Conservation (phyloP, 2,888 invertebrate genomes). For the Thysanoteuthis rhombus region DNA sequence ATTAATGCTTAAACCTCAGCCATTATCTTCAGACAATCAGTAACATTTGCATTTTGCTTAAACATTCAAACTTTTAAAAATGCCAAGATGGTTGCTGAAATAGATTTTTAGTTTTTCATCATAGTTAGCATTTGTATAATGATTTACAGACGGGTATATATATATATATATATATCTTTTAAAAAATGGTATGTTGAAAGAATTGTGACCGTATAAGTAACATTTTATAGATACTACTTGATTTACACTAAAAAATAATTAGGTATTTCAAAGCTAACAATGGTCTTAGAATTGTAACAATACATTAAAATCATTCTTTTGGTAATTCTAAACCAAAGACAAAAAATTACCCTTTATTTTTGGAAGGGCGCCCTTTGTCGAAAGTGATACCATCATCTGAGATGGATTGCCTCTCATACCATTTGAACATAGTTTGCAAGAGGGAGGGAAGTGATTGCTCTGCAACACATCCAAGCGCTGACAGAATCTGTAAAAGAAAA, state of each 20-base stretch:
- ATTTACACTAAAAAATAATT: background rate
- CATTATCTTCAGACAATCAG: too few species aligned
- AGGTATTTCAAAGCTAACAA: background rate
- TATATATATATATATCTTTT: too few species aligned
- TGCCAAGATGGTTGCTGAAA: too few species aligned
- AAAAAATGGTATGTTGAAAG: background rate
- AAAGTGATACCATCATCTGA: constrained; percentile 51
- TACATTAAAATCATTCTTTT: background rate
- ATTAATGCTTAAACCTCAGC: too few species aligned
- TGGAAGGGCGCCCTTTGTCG: constrained; percentile 52
- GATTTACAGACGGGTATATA: too few species aligned
- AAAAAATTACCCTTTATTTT: constrained; percentile 55
- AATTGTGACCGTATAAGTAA: background rate
- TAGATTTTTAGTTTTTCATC: too few species aligned
- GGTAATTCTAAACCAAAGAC: background rate
- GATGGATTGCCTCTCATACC: constrained; percentile 74
- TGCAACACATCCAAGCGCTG: constrained; percentile 91
- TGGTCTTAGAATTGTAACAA: background rate
- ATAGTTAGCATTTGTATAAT: too few species aligned
- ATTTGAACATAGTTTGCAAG: constrained; percentile 88
- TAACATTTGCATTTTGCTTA: too few species aligned
- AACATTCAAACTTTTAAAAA: too few species aligned
- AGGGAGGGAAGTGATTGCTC: constrained; percentile 97
- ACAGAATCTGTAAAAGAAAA: constrained; percentile 77
- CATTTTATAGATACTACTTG: background rate